Base-by-base conservation (phyloP, 2,113 vertebrate species). In the Lampris incognitus region DNA sequence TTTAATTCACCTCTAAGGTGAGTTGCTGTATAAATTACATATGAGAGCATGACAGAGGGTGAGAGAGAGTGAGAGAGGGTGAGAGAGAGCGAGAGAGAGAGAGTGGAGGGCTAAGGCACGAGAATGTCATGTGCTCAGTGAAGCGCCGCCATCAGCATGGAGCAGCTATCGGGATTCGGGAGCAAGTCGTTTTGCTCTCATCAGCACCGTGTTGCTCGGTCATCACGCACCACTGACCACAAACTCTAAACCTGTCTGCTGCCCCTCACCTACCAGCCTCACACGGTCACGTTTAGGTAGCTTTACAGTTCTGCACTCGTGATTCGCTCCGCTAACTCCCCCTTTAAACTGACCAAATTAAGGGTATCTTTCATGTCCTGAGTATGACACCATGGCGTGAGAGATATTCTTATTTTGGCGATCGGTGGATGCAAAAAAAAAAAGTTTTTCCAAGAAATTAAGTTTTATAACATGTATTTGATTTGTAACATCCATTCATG, bases 161-260 rank as follows among this genome's bases (percentile, higher is more conserved):
- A 44, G 63, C 57, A 77, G 63, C 69, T 24, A 58, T 60, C 55
- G 62, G 59, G 74, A 85, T 85, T 73, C 72, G 75, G 72, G 55
- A 62, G 46, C 61, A 76, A 71, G 46, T 73, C 49, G 5, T 70
- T 82, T 69, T 38, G 71, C 68, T 67, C 79, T 84, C 46, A 69
- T 82, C 78, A 69, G 81, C 61, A 58, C 57, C 0, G 57, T 69
- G 66, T 76, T 72, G 69, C 69, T 51, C 71, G 76, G 69, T 83
- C 79, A 66, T 77, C 84, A 87, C 78, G 83, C 78, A 44, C 72
- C 74, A 54, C 68, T 71, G 68, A 42, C 54, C n/a, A 55, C 37
- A 50, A 41, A 50, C 5, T 24, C 39, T 24, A 50, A 24, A 50
- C 42, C 36, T 66, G 48, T 66, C 64, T 11, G 36, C 36, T 66